A percentile compares a stretch with the other conserved stretches of the same genome.
phyloP scores from a whole-genome alignment of 2,797 vertebrate genomes.

The Podargus strigoides region DNA sequence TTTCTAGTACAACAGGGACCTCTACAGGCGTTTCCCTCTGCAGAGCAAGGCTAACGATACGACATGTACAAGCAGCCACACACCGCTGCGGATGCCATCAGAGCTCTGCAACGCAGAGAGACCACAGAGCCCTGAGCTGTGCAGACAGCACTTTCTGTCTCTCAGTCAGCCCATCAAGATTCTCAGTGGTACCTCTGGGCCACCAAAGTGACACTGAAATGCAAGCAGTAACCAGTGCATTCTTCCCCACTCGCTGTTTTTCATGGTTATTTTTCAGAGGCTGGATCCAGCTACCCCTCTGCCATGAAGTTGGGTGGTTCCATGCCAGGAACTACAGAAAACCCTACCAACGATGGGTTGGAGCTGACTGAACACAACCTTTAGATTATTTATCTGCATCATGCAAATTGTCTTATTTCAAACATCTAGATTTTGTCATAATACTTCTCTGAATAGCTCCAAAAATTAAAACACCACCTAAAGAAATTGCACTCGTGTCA shows the following conservation, averaged over 20 bases:
- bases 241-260: neutral
- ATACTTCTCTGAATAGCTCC: neutral
- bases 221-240: neutral
- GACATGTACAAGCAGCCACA: rapidly evolving
- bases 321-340: neutral
- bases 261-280: neutral
- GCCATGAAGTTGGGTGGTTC: neutral
- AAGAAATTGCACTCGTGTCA: neutral
- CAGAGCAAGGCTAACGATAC: neutral
- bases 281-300: neutral
- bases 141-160: neutral
- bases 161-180: rapidly evolving
- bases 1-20: constrained; percentile 33
- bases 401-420: neutral
- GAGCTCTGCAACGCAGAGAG: neutral
- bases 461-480: neutral
- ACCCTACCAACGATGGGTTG: too few species aligned
- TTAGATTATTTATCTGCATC: neutral
- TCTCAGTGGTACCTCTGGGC: neutral
- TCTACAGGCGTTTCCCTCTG: neutral
- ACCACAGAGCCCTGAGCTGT: neutral
- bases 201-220: neutral
- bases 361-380: neutral
- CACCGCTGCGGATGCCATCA: neutral
- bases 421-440: neutral